Conservation (phyloP, 2,797 vertebrate species). For the Megaceryle alcyon region DNA sequence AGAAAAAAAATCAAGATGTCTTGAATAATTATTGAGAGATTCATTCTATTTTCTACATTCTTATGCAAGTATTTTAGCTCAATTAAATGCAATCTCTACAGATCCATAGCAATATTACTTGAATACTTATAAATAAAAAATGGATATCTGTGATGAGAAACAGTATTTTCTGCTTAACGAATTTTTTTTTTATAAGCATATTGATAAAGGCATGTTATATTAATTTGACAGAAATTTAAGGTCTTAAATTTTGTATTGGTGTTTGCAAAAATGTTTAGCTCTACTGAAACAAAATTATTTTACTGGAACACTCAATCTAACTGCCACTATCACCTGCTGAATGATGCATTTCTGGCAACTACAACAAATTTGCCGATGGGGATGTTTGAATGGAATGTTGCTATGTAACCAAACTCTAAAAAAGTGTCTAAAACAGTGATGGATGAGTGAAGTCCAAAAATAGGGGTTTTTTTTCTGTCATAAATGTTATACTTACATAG, state of each 20-base stretch:
- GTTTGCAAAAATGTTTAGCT: neutral
- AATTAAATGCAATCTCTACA: neutral
- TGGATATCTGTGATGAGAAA: neutral
- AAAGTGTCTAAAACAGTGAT: conserved; percentile 40
- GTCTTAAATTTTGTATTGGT: conserved; percentile 32
- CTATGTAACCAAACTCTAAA: conserved; percentile 36
- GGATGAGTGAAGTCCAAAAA: conserved; percentile 43
- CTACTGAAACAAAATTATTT: neutral
- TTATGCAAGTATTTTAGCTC: neutral
- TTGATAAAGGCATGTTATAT: neutral
- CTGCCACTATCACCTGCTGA: neutral
- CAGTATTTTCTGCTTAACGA: neutral
- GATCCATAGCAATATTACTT: neutral
- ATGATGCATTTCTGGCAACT: conserved; percentile 49
- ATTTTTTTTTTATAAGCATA: too few species aligned
- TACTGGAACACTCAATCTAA: neutral
- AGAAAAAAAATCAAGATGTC: neutral
- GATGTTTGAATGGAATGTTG: conserved; percentile 53
- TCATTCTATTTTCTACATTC: neutral
- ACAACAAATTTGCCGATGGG: neutral
- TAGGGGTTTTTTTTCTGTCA: neutral
- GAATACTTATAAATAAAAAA: neutral
- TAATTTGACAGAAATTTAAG: conserved; percentile 17
- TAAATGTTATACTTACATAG: conserved; percentile 14
- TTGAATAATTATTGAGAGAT: neutral